A percentile compares a stretch with the other conserved stretches of the same genome.
These are phyloP conservation scores for Botia almorhae DNA, from an alignment of 2,797 vertebrate species.

Conservation along the genomic window DNA sequence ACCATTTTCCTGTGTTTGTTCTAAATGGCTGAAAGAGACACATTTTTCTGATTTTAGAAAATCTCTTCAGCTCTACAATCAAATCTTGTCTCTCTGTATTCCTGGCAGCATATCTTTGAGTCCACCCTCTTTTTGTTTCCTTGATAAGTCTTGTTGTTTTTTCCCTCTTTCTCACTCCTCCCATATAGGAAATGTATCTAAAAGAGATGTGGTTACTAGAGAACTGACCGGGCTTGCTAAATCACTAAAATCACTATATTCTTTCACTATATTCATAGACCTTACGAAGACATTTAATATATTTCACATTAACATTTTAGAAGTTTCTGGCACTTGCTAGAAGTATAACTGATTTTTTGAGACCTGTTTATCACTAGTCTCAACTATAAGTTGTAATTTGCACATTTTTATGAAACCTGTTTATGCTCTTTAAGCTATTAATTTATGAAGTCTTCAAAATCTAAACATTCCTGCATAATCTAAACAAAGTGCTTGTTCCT, in stretches of 20 bases:
- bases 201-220: not conserved
- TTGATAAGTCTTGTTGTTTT: slow-evolving; percentile 29
- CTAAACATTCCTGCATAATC: too few species aligned
- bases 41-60: not conserved
- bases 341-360: too few species aligned
- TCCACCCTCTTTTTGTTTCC: slow-evolving; percentile 21
- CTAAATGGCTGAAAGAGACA: slow-evolving; percentile 5
- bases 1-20: slow-evolving; percentile 28
- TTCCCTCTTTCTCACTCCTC: not conserved
- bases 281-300: too few species aligned
- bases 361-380: too few species aligned
- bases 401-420: too few species aligned
- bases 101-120: slow-evolving; percentile 9
- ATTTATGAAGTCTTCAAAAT: not conserved
- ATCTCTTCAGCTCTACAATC: not conserved
- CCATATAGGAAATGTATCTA: not conserved
- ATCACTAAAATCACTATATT: too few species aligned
- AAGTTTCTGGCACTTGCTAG: too few species aligned
- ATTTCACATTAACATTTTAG: too few species aligned
- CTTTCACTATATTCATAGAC: too few species aligned
- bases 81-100: slow-evolving; percentile 13
- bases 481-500: not conserved
- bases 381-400: too few species aligned
- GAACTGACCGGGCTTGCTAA: not conserved
- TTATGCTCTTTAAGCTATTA: too few species aligned